Evolutionary conservation across 2,888 invertebrate genomes (phyloP).

Genomic region (Zaprionus obscuricornis): DNA sequence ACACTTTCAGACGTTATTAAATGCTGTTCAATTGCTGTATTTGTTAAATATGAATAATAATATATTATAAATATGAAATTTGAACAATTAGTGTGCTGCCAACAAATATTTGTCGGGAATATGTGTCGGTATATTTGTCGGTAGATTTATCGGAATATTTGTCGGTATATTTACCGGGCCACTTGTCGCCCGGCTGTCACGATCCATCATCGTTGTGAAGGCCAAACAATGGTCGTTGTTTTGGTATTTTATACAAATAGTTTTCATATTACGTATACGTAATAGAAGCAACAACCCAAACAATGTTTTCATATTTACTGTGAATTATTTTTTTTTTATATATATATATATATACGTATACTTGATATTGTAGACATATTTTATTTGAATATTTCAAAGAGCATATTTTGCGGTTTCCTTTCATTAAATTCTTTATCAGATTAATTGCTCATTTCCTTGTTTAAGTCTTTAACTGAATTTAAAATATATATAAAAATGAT

Average conservation of each 20-base stretch:
- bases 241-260: conserved; percentile 18
- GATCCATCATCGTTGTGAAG: conserved; percentile 61
- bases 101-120: no score
- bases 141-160: conserved; percentile 26
- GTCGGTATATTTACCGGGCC: conserved; percentile 37
- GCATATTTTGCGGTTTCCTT: no score
- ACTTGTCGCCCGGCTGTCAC: conserved; percentile 69
- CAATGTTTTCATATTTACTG: no score
- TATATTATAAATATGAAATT: conserved; percentile 37
- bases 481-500: conserved; percentile 8
- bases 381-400: no score
- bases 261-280: conserved; percentile 24
- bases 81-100: conserved; percentile 47
- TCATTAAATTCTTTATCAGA: no score
- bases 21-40: conserved; percentile 24
- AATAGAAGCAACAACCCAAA: conserved; percentile 18
- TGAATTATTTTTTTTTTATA: no score
- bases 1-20: conserved; percentile 21
- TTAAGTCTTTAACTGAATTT: neutral
- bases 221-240: conserved; percentile 57
- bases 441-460: no score
- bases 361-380: no score
- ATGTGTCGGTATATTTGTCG: neutral
- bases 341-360: neutral
- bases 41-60: conserved; percentile 45